Evolutionary conservation across 1,140 invertebrate genomes (phyloP).

Genomic region (Zelostemma sp.): DNA sequence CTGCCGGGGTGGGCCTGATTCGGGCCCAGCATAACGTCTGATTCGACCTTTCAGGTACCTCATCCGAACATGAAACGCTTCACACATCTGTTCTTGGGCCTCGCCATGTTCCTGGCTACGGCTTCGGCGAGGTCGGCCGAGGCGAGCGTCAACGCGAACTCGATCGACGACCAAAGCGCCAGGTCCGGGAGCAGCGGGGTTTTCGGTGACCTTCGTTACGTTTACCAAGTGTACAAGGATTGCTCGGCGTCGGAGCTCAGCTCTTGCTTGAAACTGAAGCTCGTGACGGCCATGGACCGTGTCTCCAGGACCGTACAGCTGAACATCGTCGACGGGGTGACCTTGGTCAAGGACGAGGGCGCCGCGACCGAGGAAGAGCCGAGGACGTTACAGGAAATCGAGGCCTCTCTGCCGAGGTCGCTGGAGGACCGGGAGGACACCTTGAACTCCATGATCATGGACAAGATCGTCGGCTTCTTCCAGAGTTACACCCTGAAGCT

Average conservation of each 20-base stretch:
- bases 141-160: constrained; percentile 62
- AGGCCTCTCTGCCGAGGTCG: constrained; percentile 78
- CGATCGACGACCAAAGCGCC: constrained; percentile 65
- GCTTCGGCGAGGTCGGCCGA: constrained; percentile 67
- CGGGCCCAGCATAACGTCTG: constrained; percentile 11
- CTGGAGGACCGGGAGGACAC: constrained; percentile 79
- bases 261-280: constrained; percentile 82
- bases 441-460: constrained; percentile 80
- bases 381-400: constrained; percentile 74
- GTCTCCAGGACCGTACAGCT: constrained; percentile 75
- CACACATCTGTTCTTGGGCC: constrained; percentile 49
- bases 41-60: constrained; percentile 45
- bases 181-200: constrained; percentile 59
- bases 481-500: constrained; percentile 83
- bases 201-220: constrained; percentile 70
- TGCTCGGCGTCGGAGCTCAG: constrained; percentile 78
- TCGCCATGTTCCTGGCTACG: constrained; percentile 60
- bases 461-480: constrained; percentile 80
- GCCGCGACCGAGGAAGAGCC: constrained; percentile 58
- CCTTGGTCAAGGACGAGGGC: constrained; percentile 75
- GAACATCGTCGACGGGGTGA: constrained; percentile 78
- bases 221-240: constrained; percentile 80
- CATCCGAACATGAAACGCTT: constrained; percentile 53
- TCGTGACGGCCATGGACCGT: constrained; percentile 79
- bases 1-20: too few relatives aligned